Conservation (phyloP, 2,113 vertebrate genomes). For the Tautogolabrus adspersus region DNA sequence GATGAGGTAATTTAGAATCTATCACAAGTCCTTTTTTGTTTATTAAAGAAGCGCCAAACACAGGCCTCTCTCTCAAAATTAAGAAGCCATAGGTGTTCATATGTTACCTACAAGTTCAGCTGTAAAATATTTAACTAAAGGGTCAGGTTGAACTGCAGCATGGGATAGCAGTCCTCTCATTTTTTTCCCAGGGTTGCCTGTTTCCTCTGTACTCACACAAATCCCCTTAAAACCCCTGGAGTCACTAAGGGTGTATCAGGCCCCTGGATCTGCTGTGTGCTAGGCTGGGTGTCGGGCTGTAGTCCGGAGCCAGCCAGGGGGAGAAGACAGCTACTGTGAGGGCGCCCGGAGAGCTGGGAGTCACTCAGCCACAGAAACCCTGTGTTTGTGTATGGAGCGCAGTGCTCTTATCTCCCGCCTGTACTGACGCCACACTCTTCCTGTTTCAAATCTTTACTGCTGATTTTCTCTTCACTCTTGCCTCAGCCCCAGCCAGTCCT, state of each 20-base stretch:
- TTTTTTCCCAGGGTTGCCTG: conserved; percentile 59
- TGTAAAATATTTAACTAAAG: conserved; percentile 49
- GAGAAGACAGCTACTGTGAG: conserved; percentile 72
- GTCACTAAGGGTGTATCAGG: conserved; percentile 78
- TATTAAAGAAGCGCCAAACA: too few relatives aligned
- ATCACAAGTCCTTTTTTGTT: conserved; percentile 8
- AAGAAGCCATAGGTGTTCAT: neutral
- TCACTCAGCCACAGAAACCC: conserved; percentile 81
- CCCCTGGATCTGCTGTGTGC: conserved; percentile 72
- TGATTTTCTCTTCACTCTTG: conserved; percentile 88
- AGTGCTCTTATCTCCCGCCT: conserved; percentile 90
- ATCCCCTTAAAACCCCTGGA: conserved; percentile 76
- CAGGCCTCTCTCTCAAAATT: too few relatives aligned
- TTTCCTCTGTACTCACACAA: conserved; percentile 64
- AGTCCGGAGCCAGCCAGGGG: conserved; percentile 70
- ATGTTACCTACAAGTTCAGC: conserved; percentile 52
- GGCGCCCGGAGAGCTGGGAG: conserved; percentile 80
- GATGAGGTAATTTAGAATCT: neutral
- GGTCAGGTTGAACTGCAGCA: conserved; percentile 48
- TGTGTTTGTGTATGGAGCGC: conserved; percentile 90
- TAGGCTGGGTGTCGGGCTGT: conserved; percentile 77
- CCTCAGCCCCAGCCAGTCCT: conserved; percentile 81
- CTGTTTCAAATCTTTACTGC: conserved; percentile 97
- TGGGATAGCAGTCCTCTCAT: conserved; percentile 22
- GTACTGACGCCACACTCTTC: conserved; percentile 95